These are phyloP conservation scores for Chelon labrosus DNA, from an alignment of 2,797 vertebrate species.

Conservation along the genomic window DNA sequence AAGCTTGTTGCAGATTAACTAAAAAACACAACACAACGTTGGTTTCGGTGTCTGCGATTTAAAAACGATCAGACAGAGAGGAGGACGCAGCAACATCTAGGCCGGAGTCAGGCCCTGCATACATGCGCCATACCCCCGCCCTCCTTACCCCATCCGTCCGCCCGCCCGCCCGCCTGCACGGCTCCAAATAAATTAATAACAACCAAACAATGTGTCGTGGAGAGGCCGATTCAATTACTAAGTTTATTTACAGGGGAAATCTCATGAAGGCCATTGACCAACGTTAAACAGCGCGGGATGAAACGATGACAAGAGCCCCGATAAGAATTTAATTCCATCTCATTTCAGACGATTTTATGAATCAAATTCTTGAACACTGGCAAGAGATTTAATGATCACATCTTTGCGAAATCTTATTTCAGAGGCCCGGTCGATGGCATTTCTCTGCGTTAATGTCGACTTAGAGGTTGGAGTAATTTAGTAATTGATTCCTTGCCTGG, in stretches of 20 bases:
- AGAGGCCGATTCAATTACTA: slow-evolving; percentile 80
- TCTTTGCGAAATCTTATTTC: slow-evolving; percentile 99
- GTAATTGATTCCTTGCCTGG: slow-evolving; percentile 99
- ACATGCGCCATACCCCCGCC: slow-evolving; percentile 18
- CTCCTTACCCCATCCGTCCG: slow-evolving; percentile 30
- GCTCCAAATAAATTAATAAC: slow-evolving; percentile 78
- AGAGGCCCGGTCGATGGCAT: slow-evolving; percentile 94
- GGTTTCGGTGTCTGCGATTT: slow-evolving; percentile 10
- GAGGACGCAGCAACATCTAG: neutral
- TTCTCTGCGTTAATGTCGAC: slow-evolving; percentile 99
- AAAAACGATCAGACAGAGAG: neutral
- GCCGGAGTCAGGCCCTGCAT: slow-evolving; percentile 6
- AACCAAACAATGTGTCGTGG: slow-evolving; percentile 78
- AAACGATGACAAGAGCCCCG: slow-evolving; percentile 99
- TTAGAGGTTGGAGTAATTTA: slow-evolving; percentile 99
- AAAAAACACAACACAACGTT: neutral
- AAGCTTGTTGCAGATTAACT: slow-evolving; percentile 31
- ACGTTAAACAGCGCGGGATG: slow-evolving; percentile 87
- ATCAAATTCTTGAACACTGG: slow-evolving; percentile 98
- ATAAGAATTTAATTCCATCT: slow-evolving; percentile 99
- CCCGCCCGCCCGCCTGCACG: slow-evolving; percentile 30
- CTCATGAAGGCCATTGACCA: slow-evolving; percentile 86
- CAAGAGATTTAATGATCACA: slow-evolving; percentile 99
- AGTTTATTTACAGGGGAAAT: slow-evolving; percentile 84
- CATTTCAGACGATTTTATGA: slow-evolving; percentile 99